Evolutionary conservation across 2,797 vertebrate species (phyloP).

Genomic region (Taenioides sp.): DNA sequence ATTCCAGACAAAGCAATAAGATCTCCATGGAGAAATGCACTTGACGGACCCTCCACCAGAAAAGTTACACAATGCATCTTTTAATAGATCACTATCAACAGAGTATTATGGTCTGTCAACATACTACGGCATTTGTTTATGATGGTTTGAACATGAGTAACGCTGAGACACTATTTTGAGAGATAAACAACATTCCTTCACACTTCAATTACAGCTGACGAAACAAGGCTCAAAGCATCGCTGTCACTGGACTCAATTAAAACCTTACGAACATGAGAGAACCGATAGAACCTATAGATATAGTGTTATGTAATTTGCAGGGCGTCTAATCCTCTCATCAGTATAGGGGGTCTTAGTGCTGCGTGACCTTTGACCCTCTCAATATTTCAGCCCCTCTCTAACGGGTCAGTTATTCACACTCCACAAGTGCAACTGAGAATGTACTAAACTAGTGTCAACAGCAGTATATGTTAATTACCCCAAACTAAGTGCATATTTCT

Average conservation of each 20-base stretch:
- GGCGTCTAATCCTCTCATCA: not conserved
- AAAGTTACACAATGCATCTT: no score
- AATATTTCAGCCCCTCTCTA: not conserved
- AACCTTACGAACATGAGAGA: no score
- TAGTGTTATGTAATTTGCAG: no score
- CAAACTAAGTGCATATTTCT: not conserved
- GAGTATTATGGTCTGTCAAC: not conserved
- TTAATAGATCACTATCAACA: not conserved
- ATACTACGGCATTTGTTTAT: not conserved
- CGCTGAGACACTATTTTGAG: not conserved
- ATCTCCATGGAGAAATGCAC: no score
- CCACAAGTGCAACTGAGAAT: not conserved
- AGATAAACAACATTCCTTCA: not conserved
- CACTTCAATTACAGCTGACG: not conserved
- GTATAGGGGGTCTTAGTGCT: constrained; percentile 1
- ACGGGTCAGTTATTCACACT: constrained; percentile 15
- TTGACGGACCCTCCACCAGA: no score
- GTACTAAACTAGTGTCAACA: not conserved
- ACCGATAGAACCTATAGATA: no score
- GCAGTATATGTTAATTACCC: not conserved
- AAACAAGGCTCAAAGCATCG: not conserved
- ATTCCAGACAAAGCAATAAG: no score
- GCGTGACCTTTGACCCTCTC: constrained; percentile 7
- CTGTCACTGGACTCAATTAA: not conserved
- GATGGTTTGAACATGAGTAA: not conserved